Base-by-base conservation (phyloP, 1,140 invertebrate genomes). In the Euwallacea fornicatus region DNA sequence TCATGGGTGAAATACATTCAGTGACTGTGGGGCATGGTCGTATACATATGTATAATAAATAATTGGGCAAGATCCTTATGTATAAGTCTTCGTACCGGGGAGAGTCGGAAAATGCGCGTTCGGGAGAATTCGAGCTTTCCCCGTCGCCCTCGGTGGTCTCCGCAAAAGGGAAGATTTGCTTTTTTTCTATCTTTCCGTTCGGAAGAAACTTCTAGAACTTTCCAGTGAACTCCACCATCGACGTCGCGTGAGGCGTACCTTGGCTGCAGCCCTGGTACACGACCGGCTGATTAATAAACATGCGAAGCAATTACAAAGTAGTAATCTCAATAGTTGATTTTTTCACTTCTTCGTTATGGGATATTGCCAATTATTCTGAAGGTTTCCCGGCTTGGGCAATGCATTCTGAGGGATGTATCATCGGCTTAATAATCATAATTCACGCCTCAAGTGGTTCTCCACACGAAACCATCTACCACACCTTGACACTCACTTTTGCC, bases 311-410 rank as follows among this genome's bases (percentile, higher is more conserved):
- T 56, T 56, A 56, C 55, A 33, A 56, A 11, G 55, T 13, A 56
- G 8, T 16, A 15, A 56, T 56, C 21, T 56, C 9, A 56, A 56
- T 56, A 33, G 55, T 56, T 56, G 10, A 56, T 56, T 56, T 56
- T 13, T 56, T 50, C 13, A 11, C 13, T 50, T 56, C 55, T 56
- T 56, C 55, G 21, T 56, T 50, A 56, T 56, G 55, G 55, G 55
- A 13, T 56, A 56, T 56, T 56, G 55, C 2, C 55, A 56, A 56
- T 56, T 56, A 56, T 16, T 15, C 16, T 56, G 55, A 56, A 56
- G 55, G 55, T 56, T 50, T 56, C 55, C 16, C 21, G 8, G 55
- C 55, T 56, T 56, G 55, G 21, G 55, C 55, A 56, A 56, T 13
- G 47, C 10, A 50, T 50, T 50, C 13, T 56, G 16, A 56, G 55